phyloP scores from a whole-genome alignment of 2,113 vertebrate genomes.

The Tragelaphus imberbis region DNA sequence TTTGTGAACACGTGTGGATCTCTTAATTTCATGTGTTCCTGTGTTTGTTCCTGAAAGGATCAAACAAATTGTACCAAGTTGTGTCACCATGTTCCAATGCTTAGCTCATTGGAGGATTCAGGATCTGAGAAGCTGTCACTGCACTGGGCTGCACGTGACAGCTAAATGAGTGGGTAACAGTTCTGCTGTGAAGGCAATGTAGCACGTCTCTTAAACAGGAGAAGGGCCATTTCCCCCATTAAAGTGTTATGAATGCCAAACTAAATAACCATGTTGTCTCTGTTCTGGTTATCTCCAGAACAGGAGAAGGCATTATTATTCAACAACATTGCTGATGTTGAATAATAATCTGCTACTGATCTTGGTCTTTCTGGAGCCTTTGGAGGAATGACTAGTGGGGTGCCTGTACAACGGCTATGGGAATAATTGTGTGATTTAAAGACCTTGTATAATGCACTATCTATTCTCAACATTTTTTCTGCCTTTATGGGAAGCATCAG shows the following conservation, averaged over 20 bases:
- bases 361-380: neutral
- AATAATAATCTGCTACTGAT: neutral
- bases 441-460: neutral
- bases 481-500: neutral
- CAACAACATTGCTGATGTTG: neutral
- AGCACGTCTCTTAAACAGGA: neutral
- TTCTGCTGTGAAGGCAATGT: neutral
- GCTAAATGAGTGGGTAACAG: neutral
- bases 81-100: neutral
- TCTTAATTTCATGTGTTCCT: neutral
- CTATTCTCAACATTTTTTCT: neutral
- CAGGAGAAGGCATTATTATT: neutral
- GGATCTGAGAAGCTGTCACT: neutral
- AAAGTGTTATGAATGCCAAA: neutral
- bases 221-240: neutral
- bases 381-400: neutral
- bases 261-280: neutral
- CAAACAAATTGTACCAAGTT: neutral
- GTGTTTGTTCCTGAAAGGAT: neutral
- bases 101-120: neutral
- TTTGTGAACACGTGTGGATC: fast-evolving
- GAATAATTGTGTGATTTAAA: neutral
- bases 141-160: neutral
- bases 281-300: neutral
- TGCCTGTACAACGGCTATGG: neutral